Percentiles rank a stretch among this genome's conserved stretches.
These are phyloP conservation scores for Hypothenemus hampei DNA, from an alignment of 1,140 invertebrate genomes.

Conservation along the genomic window DNA sequence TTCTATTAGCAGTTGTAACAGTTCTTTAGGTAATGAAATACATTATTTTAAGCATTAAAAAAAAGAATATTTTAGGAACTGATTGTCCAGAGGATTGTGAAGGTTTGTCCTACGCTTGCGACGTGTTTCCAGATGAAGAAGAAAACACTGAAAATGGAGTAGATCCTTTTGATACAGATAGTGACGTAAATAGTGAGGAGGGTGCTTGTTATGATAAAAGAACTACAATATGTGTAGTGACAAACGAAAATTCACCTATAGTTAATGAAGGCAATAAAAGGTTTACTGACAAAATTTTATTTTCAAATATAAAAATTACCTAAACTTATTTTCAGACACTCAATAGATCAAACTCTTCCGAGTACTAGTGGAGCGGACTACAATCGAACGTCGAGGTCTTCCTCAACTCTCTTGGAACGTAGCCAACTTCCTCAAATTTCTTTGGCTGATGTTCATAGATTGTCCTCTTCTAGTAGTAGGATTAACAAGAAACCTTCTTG, in stretches of 20 bases:
- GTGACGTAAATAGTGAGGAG: conserved; percentile 51
- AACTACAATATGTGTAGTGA: conserved; percentile 22
- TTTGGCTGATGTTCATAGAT: conserved; percentile 24
- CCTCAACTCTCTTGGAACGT: conserved; percentile 28
- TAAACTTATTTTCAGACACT: conserved; percentile 8
- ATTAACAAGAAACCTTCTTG: conserved; percentile 31
- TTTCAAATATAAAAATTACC: conserved; percentile 7
- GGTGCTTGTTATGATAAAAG: conserved; percentile 34
- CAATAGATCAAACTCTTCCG: conserved; percentile 16
- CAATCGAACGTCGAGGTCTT: conserved; percentile 30
- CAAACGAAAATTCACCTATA: conserved; percentile 15
- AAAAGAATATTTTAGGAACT: conserved; percentile 46
- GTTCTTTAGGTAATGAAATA: conserved; percentile 49
- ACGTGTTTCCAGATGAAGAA: conserved; percentile 64
- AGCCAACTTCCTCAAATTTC: conserved; percentile 28
- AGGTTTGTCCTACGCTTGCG: conserved; percentile 60
- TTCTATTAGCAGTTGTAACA: conserved; percentile 69
- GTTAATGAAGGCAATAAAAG: conserved; percentile 14
- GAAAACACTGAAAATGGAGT: conserved; percentile 72
- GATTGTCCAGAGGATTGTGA: conserved; percentile 60
- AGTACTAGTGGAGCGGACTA: conserved; percentile 20
- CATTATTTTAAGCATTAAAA: too few relatives aligned
- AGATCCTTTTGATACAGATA: conserved; percentile 74
- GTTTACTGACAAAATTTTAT: conserved; percentile 1
- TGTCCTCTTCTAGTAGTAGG: conserved; percentile 25